A percentile compares a stretch with the other conserved stretches of the same genome.
Evolutionary conservation across 30 jellyfish, hydroid and myxozoan species (phyloP).

Genomic region (Turritopsis rubra): DNA sequence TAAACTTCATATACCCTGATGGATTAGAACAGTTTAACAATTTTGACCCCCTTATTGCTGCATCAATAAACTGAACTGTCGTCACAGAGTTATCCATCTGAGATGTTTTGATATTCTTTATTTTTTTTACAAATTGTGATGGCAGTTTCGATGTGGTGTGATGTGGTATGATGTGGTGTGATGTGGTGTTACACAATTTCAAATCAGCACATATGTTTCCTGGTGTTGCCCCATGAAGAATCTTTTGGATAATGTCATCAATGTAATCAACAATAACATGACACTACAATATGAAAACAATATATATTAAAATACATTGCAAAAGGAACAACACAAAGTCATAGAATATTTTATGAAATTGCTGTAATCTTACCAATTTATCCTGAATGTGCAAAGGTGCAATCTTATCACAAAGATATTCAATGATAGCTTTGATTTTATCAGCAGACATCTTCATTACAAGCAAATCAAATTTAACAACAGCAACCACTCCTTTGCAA

Average conservation of each 20-base stretch:
- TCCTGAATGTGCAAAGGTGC: not conserved
- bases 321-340: not conserved
- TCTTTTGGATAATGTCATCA: not conserved
- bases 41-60: too few species aligned
- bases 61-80: too few species aligned
- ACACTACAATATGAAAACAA: not conserved
- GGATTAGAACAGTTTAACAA: too few species aligned
- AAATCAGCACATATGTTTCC: not conserved
- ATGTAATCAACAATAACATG: not conserved
- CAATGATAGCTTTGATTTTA: not conserved
- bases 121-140: not conserved
- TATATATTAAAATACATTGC: not conserved
- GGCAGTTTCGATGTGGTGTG: too few species aligned
- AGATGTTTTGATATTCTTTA: not conserved
- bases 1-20: too few species aligned
- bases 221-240: not conserved
- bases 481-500: not conserved
- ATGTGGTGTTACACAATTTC: not conserved
- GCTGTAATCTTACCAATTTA: not conserved
- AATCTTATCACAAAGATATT: not conserved
- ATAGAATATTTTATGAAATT: not conserved
- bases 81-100: not conserved
- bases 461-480: not conserved
- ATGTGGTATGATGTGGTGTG: too few species aligned
- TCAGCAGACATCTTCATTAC: not conserved